Evolutionary conservation across 2,113 vertebrate genomes (phyloP), one percentile per base, ranked within the genome.

Genomic region (Lasiurus cinereus): DNA sequence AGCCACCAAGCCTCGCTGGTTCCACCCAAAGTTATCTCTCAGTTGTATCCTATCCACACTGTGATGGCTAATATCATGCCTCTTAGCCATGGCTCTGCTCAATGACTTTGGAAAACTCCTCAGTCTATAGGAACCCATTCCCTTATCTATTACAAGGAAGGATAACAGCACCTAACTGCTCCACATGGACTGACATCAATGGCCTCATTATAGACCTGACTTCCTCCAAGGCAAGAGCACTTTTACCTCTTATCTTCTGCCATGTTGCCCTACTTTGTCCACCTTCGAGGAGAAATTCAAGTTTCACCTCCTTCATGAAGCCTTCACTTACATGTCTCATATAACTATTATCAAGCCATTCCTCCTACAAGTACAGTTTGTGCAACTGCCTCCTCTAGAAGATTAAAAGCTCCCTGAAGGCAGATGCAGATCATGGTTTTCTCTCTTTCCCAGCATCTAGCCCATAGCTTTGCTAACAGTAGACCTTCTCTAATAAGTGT

Each of bases 201-300:
- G 29, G 18, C n/a, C 79, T 83, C 54, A 8, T 31, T 16, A 0
- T 0, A 24, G 19, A 31, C 14, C 5, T 66, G 6, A 19, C 4
- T 16, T 54, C 5, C 22, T 54, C 50, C 15, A 0, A 0, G 3
- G 14, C 72, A 13, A 18, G 0, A 7, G 6, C 22, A 18, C 5
- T 3, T 9, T 52, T 10, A 6, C 3, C 50, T 0, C 4, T 31
- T 10, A 2, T 13, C 27, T 48, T 91, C 48, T 31, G 16, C 12
- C 27, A 13, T 0, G 4, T 36, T 8, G 15, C 43, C 48, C 31
- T 27, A 29, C 36, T 18, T 74, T 43, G 48, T 69, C 36, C 6
- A 33, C 43, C 70, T 48, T 54, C 39, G 36, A 36, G 31, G 24
- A 89, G 83, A 83, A 14, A 48, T 50, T 70, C 74, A n/a, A 64